Percentiles rank a stretch among this genome's conserved stretches.
phyloP scores from a whole-genome alignment of 1,140 invertebrate genomes.

The Drosophila tristis region DNA sequence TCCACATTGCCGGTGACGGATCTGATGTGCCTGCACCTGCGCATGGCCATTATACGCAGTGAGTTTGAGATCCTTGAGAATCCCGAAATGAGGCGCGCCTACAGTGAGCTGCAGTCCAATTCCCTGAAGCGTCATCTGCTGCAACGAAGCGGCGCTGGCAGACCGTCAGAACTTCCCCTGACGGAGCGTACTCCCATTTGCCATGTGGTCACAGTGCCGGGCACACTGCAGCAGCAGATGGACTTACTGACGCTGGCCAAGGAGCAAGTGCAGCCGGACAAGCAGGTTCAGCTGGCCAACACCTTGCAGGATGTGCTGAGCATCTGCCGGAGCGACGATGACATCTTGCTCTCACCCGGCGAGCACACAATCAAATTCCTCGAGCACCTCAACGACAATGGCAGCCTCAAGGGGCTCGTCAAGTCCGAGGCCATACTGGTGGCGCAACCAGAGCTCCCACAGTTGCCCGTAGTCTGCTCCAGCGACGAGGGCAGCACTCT shows the following conservation, averaged over 20 bases:
- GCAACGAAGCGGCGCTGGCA: constrained; percentile 22
- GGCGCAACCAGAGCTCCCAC: background rate
- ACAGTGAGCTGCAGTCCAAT: constrained; percentile 68
- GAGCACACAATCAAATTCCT: constrained; percentile 74
- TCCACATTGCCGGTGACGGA: constrained; percentile 79
- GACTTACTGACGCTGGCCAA: constrained; percentile 83
- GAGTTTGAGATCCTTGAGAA: constrained; percentile 87
- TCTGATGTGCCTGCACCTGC: constrained; percentile 86
- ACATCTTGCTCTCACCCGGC: constrained; percentile 70
- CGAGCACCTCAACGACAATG: constrained; percentile 69
- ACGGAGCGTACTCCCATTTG: constrained; percentile 52
- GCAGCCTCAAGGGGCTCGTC: constrained; percentile 55
- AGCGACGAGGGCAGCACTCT: constrained; percentile 84
- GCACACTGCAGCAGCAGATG: constrained; percentile 84
- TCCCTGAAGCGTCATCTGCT: constrained; percentile 48
- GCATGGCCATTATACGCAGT: constrained; percentile 86
- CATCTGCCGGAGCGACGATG: constrained; percentile 70
- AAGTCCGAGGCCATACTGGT: constrained; percentile 20
- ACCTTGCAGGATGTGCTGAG: constrained; percentile 85
- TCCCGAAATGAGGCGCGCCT: constrained; percentile 85
- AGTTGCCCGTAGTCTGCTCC: constrained; percentile 75
- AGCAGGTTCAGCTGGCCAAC: constrained; percentile 59
- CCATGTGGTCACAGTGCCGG: constrained; percentile 86
- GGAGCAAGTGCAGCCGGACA: constrained; percentile 30
- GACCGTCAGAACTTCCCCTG: constrained; percentile 29